Evolutionary conservation across 2,113 vertebrate species (phyloP).

Genomic region (Coreoperca whiteheadi): DNA sequence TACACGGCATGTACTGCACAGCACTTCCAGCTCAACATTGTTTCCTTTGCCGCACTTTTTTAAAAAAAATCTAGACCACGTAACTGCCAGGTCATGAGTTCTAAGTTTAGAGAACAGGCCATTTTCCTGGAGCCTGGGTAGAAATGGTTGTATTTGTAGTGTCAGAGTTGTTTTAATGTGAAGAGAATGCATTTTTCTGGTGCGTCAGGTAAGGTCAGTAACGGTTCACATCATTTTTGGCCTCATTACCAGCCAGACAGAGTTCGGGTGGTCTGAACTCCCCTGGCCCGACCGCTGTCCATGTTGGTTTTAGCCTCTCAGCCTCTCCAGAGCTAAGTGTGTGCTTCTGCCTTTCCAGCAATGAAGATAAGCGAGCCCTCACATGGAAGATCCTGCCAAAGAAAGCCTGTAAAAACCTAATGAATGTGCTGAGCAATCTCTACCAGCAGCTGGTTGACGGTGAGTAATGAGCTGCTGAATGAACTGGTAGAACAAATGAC

Average conservation of each 20-base stretch:
- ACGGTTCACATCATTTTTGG: constrained; percentile 39
- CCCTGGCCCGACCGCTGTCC: not conserved
- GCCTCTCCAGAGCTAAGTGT: constrained; percentile 25
- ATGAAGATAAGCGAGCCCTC: constrained; percentile 92
- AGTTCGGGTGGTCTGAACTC: constrained; percentile 45
- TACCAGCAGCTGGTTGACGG: constrained; percentile 93
- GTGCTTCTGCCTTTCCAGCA: constrained; percentile 83
- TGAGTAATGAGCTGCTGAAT: constrained; percentile 80
- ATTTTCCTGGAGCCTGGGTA: constrained; percentile 17
- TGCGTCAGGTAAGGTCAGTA: constrained; percentile 19
- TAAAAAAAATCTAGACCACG: constrained; percentile 27
- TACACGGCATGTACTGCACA: not conserved
- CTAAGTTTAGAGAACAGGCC: constrained; percentile 43
- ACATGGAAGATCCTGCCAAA: constrained; percentile 98
- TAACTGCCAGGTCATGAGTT: constrained; percentile 46
- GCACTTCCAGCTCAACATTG: constrained; percentile 3
- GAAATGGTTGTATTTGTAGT: constrained; percentile 51
- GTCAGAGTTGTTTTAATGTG: constrained; percentile 38
- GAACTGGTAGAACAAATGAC: not conserved
- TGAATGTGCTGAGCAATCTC: constrained; percentile 92
- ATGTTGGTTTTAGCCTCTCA: constrained; percentile 47
- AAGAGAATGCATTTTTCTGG: constrained; percentile 37
- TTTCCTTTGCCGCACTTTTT: constrained; percentile 20
- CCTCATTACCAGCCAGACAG: constrained; percentile 32
- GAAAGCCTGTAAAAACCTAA: constrained; percentile 98